Base-by-base conservation (phyloP, 2,888 invertebrate species). In the Agonopterix alstromeriana region DNA sequence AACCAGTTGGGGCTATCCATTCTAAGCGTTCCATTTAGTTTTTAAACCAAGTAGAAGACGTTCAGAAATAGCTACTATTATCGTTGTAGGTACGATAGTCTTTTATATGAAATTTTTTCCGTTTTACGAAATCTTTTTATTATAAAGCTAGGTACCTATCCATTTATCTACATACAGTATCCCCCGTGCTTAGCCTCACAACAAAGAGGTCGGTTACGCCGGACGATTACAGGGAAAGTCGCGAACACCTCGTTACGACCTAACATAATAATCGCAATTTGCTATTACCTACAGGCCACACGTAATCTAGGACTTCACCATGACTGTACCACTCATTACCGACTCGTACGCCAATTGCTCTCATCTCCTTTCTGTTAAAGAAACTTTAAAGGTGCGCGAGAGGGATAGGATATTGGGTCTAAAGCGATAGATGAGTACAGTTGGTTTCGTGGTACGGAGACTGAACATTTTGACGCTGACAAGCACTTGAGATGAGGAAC, bases 261-360 rank as follows among this genome's bases (percentile, higher is more conserved):
- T 65, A 67, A 72, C 68, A 62, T 75, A 73, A 71, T 76, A 68
- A 75, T 73, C 68, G 68, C 73, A 71, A 75, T 74, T 65, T 72
- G 61, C 63, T 60, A 57, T 66, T 62, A 65, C 63, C 66, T 63
- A 67, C 63, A 61, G 68, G 68, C 67, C 63, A 67, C 67, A 67
- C 61, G 60, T 57, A 56, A 54, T 59, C 53, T 58, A 54, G 57
- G 56, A 51, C 54, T 47, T 49, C 49, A 48, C 53, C 51, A 45
- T 47, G 53, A 52, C 10, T 8, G 8, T 41, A 35, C 14, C 41
- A 35, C 11, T 10, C 38, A 12, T 2, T n/a, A 10, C 43, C 9
- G 3, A 7, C 27, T 27, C 27, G 27, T 27, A 27, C 27, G 27
- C 27, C 27, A 27, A 27, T 3, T 27, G 5, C 27, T 27, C 27